A percentile compares a stretch with the other conserved stretches of the same genome.
Conservation (phyloP, 2,797 vertebrate species). For the Neomorphus geoffroyi region DNA sequence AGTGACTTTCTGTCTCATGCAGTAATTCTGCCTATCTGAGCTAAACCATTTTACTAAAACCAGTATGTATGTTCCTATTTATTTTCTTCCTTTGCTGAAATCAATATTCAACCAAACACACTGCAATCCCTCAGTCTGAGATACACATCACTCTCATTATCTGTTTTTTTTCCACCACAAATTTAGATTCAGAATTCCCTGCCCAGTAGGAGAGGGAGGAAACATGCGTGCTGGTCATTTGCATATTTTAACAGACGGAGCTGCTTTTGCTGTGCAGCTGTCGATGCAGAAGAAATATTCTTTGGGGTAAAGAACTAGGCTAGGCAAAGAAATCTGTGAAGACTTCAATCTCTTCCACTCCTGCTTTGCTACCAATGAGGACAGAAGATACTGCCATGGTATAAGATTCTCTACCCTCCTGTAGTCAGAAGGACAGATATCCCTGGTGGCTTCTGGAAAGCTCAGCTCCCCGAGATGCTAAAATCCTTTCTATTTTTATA, state of each 20-base stretch:
- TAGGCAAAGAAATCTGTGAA: slow-evolving; percentile 8
- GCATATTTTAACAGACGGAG: slow-evolving; percentile 69
- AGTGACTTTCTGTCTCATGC: not conserved
- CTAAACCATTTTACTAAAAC: not conserved
- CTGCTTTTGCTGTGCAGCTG: slow-evolving; percentile 62
- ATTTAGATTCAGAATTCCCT: slow-evolving; percentile 69
- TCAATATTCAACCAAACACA: not conserved
- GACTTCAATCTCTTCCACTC: not conserved
- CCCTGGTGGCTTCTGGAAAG: not conserved
- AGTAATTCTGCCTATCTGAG: not conserved
- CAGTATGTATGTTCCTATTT: not conserved
- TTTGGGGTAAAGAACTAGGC: slow-evolving; percentile 55
- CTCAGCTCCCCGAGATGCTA: not conserved
- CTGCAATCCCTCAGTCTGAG: not conserved
- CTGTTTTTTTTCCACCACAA: slow-evolving; percentile 35
- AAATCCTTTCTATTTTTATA: slow-evolving; percentile 18
- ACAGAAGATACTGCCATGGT: not conserved
- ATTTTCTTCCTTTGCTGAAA: not conserved
- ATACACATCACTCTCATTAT: not conserved
- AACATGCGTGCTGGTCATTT: slow-evolving; percentile 52
- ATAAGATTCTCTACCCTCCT: not conserved
- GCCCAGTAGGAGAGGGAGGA: slow-evolving; percentile 63
- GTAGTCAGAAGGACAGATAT: not conserved
- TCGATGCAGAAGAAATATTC: slow-evolving; percentile 62
- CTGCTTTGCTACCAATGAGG: slow-evolving; percentile 9